phyloP scores from a whole-genome alignment of 1,140 invertebrate species.

The Zophobas morio region DNA sequence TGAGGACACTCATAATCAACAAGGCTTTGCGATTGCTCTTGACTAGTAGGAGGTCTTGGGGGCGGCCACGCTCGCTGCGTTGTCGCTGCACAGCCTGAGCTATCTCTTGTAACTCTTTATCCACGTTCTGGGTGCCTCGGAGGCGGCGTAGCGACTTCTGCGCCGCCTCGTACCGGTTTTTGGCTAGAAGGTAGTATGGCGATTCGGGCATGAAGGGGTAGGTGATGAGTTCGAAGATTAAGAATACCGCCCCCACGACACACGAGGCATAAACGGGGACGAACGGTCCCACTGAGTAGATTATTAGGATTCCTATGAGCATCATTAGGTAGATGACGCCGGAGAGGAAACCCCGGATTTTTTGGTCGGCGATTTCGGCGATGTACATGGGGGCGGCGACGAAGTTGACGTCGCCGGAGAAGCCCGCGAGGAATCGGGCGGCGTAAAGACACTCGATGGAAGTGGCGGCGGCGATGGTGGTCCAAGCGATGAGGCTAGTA shows the following conservation, averaged over 20 bases:
- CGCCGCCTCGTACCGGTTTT: conserved; percentile 68
- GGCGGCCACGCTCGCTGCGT: conserved; percentile 59
- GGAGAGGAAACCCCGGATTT: conserved; percentile 36
- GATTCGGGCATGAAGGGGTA: conserved; percentile 61
- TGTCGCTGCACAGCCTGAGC: conserved; percentile 58
- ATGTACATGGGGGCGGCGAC: conserved; percentile 65
- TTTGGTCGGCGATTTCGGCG: conserved; percentile 62
- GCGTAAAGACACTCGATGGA: conserved; percentile 68
- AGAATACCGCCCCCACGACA: conserved; percentile 55
- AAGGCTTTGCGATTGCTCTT: conserved; percentile 61
- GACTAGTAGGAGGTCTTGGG: conserved; percentile 59
- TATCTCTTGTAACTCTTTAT: conserved; percentile 69
- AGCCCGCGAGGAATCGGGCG: conserved; percentile 66
- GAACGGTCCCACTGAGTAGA: conserved; percentile 65
- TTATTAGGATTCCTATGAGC: conserved; percentile 59
- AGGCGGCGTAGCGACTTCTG: conserved; percentile 69
- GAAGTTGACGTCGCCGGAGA: conserved; percentile 61
- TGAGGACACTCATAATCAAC: conserved; percentile 68
- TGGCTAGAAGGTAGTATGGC: conserved; percentile 58
- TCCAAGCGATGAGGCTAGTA: conserved; percentile 77
- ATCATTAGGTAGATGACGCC: conserved; percentile 61
- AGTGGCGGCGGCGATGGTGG: conserved; percentile 70
- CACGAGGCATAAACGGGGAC: conserved; percentile 52
- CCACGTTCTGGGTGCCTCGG: conserved; percentile 67
- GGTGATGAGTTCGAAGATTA: conserved; percentile 52